Percentiles rank a stretch among this genome's conserved stretches.
phyloP scores from a whole-genome alignment of 2,888 invertebrate species.

The Ceriagrion tenellum region DNA sequence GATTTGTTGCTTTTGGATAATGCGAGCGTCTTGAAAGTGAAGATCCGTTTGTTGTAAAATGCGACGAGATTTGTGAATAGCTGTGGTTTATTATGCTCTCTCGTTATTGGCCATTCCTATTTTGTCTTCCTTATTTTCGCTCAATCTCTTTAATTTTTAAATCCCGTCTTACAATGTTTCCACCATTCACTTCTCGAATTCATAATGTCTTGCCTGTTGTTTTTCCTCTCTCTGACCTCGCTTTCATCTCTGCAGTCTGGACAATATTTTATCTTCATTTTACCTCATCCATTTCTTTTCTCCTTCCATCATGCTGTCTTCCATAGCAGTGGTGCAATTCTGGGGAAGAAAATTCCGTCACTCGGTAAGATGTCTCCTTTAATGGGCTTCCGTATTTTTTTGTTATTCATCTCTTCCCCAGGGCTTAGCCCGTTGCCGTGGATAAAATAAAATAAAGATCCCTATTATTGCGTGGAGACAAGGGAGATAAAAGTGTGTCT shows the following conservation, averaged over 20 bases:
- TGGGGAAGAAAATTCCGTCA: not conserved
- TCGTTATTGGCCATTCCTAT: not conserved
- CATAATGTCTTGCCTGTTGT: not conserved
- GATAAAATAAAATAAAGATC: not conserved
- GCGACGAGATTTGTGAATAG: not conserved
- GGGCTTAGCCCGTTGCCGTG: not conserved
- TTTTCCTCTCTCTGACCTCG: not conserved
- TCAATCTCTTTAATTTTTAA: not conserved
- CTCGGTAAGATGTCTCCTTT: not conserved
- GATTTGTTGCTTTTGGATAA: too few species aligned
- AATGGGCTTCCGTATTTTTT: conserved; percentile 13
- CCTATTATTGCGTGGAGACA: not conserved
- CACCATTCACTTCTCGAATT: not conserved
- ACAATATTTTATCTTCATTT: not conserved
- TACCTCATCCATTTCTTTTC: not conserved
- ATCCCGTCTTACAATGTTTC: not conserved
- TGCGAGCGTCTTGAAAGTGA: not conserved
- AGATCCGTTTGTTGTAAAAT: not conserved
- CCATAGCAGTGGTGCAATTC: not conserved
- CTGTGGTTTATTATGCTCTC: not conserved
- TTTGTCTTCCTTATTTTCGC: not conserved
- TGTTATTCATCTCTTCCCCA: not conserved
- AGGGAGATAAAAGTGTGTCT: not conserved
- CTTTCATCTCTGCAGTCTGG: not conserved
- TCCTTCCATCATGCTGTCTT: not conserved